Base-by-base conservation (phyloP, 2,888 invertebrate genomes). In the Tachina fera region DNA sequence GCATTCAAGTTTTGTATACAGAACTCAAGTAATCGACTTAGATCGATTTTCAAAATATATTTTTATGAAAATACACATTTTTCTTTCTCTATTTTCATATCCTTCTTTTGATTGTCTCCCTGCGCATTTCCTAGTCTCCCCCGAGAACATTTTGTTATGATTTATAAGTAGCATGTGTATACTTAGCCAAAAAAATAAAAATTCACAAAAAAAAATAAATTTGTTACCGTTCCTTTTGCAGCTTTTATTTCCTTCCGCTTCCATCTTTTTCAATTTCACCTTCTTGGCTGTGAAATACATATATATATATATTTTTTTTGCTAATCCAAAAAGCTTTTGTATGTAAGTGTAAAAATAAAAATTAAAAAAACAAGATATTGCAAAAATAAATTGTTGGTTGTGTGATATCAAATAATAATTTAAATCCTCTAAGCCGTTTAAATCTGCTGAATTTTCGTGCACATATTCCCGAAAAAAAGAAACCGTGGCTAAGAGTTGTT, bases 211-310 rank as follows among this genome's bases (percentile, higher is more conserved):
- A 56, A 51, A 3, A 51, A 0, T 19, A 39, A 76, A 68, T 63
- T 63, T 65, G 31, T 47, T 63, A 11, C n/a, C 14, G 16, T 51
- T 16, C 41, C 43, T 49, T 70, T 22, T 41, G 16, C 60, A 41
- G 49, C 31, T 58, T 80, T 41, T 72, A 56, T 74, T 74, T 80
- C 67, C 80, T 80, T 80, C 72, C 78, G 70, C 47, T 79, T 71
- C 63, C 80, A 72, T 74, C 49, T 43, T 67, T 80, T 67, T 67
- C 13, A 53, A 65, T 53, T 76, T 76, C 65, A 74, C 70, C 74
- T 65, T 75, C 75, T 71, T 63, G 67, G 75, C 56, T 63, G 43
- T 41, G 39, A 77, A 74, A 56, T 61, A 43, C 39, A 71, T 63
- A 31, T 6, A 31, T 2, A 71, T 63, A 31, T 6, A 31, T 2